These are phyloP conservation scores for Charina bottae DNA, from an alignment of 2,113 vertebrate species.

Conservation along the genomic window DNA sequence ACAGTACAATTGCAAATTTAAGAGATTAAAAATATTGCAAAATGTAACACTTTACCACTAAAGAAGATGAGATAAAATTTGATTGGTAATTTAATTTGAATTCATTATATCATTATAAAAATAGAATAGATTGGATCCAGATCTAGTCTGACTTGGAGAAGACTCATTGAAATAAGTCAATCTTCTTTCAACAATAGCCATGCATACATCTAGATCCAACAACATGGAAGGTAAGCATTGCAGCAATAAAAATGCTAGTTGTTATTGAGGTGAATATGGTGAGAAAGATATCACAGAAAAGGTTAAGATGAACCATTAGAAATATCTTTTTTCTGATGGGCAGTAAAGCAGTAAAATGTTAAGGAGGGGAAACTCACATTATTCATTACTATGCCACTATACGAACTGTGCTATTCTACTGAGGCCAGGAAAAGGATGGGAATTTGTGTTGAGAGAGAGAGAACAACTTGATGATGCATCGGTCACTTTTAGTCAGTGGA, in stretches of 20 bases:
- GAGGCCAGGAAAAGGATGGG: background rate
- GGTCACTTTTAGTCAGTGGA: background rate
- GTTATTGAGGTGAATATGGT: background rate
- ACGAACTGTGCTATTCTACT: background rate
- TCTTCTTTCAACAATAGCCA: background rate
- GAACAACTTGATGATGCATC: background rate
- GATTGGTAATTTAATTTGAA: background rate
- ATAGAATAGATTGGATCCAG: background rate
- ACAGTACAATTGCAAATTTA: background rate
- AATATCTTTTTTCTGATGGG: background rate
- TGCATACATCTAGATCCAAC: background rate
- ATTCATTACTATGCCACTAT: background rate
- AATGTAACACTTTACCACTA: background rate
- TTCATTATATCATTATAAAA: background rate
- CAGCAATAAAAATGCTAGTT: background rate
- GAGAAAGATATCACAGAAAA: background rate
- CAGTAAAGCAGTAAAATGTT: background rate
- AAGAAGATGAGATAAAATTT: background rate
- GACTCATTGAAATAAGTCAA: background rate
- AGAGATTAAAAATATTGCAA: background rate
- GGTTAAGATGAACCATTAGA: background rate
- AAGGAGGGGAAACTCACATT: background rate
- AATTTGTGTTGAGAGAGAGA: background rate
- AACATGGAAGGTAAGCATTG: background rate
- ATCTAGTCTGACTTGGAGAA: background rate